Conservation (phyloP, 1,140 invertebrate species). For the Monochamus saltuarius region DNA sequence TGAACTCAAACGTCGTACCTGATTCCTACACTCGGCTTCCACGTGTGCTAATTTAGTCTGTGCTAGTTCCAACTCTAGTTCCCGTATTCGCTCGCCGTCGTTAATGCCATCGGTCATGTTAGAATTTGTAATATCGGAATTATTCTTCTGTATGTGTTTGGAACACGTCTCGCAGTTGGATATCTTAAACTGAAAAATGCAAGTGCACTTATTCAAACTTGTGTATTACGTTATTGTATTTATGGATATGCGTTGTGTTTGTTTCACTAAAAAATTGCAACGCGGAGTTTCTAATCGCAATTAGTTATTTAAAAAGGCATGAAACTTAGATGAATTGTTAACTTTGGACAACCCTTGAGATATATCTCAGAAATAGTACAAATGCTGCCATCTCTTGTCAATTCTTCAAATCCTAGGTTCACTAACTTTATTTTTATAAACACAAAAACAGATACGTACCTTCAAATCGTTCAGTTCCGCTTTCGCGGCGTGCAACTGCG, state of each 20-base stretch:
- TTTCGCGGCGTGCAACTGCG: conserved; percentile 71
- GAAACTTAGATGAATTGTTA: no score
- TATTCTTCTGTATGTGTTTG: conserved; percentile 14
- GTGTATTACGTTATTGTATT: no score
- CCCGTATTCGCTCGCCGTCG: conserved; percentile 68
- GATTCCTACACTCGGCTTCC: conserved; percentile 95
- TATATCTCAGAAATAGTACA: no score
- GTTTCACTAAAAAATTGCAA: no score
- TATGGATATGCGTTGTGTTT: no score
- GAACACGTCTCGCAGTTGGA: conserved; percentile 60
- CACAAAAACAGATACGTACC: conserved; percentile 50
- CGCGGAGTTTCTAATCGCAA: no score
- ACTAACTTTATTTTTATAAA: background rate
- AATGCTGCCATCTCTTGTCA: no score
- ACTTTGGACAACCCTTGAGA: no score
- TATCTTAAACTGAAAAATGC: conserved; percentile 55
- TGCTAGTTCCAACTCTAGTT: conserved; percentile 92
- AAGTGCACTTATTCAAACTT: no score
- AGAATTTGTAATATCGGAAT: conserved; percentile 10
- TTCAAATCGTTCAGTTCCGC: conserved; percentile 60
- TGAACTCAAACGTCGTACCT: conserved; percentile 58
- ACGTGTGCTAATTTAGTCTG: conserved; percentile 96
- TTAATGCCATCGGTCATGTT: conserved; percentile 22
- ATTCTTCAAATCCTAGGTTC: no score
- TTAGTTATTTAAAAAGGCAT: no score